phyloP scores from a whole-genome alignment of 2,113 vertebrate genomes.

The Tetraodon nigroviridis region DNA sequence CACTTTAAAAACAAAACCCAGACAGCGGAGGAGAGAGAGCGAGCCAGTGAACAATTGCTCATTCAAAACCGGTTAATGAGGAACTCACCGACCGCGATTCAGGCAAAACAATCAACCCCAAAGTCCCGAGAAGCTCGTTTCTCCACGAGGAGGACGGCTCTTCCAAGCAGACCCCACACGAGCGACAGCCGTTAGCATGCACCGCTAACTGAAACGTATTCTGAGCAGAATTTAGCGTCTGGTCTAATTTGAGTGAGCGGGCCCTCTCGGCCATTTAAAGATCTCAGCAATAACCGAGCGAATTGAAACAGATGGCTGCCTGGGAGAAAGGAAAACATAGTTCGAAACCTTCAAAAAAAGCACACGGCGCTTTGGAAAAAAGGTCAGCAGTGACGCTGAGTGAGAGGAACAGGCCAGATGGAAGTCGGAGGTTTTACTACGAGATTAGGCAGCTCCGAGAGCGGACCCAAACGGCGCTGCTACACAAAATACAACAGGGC shows the following conservation, averaged over 20 bases:
- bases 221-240: not conserved
- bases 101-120: no score
- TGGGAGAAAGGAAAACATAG: not conserved
- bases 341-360: constrained; percentile 3
- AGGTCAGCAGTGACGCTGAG: not conserved
- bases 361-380: constrained; percentile 3
- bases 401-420: not conserved
- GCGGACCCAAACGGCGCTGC: no score
- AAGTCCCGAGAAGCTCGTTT: no score
- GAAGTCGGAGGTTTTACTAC: not conserved
- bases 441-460: not conserved
- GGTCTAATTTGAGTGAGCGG: not conserved
- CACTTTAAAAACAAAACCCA: constrained; percentile 68
- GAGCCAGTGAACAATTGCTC: constrained; percentile 5
- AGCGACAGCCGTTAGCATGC: no score
- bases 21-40: constrained; percentile 6
- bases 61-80: not conserved
- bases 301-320: constrained; percentile 14
- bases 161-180: no score
- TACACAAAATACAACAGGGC: not conserved
- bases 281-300: constrained; percentile 1
- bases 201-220: no score
- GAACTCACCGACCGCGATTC: no score
- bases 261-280: constrained; percentile 1
- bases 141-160: no score